phyloP scores from a whole-genome alignment of 2,888 invertebrate species.

The Unio pictorum region DNA sequence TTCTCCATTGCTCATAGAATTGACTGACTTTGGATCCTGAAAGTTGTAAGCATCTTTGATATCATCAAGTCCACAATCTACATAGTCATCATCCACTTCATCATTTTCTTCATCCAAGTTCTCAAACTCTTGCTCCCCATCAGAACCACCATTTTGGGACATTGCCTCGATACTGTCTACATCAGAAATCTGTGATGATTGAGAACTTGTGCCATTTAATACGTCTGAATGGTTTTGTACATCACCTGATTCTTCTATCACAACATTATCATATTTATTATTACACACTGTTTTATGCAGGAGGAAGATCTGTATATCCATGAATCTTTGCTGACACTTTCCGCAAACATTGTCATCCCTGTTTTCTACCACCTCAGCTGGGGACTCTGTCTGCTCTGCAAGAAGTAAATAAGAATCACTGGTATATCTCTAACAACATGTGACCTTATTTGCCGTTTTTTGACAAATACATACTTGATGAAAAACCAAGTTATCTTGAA shows the following conservation, averaged over 20 bases:
- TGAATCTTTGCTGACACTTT: slow-evolving; percentile 68
- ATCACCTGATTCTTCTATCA: slow-evolving; percentile 26
- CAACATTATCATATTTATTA: slow-evolving; percentile 52
- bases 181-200: slow-evolving; percentile 17
- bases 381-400: too few relatives aligned
- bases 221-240: slow-evolving; percentile 23
- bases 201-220: slow-evolving; percentile 23
- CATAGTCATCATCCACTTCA: slow-evolving; percentile 30
- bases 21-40: slow-evolving; percentile 18
- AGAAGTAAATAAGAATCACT: too few relatives aligned
- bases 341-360: slow-evolving; percentile 68
- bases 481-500: too few relatives aligned
- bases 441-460: too few relatives aligned
- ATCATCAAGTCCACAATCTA: slow-evolving; percentile 28
- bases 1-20: slow-evolving; percentile 17
- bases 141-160: slow-evolving; percentile 10
- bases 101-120: slow-evolving; percentile 22
- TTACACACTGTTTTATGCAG: slow-evolving; percentile 67
- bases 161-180: slow-evolving; percentile 26
- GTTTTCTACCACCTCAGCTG: neutral
- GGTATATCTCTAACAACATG: too few relatives aligned
- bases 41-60: slow-evolving; percentile 31
- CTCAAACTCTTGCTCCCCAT: slow-evolving; percentile 13
- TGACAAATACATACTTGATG: too few relatives aligned
- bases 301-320: slow-evolving; percentile 63